Evolutionary conservation across 2,113 vertebrate genomes (phyloP).

Genomic region (Vicugna pacos): DNA sequence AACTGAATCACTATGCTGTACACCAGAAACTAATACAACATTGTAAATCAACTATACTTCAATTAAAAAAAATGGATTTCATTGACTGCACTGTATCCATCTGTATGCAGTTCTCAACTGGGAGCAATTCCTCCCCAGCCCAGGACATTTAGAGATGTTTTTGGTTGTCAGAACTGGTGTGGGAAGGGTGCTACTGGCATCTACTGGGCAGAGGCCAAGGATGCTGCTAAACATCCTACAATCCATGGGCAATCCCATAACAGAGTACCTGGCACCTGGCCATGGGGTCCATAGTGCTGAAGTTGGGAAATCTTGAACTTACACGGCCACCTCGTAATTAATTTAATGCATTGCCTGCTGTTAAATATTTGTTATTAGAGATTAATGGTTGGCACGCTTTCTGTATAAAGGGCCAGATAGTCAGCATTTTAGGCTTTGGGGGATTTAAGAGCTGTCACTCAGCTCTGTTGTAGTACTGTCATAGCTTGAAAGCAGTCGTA

Average conservation of each 20-base stretch:
- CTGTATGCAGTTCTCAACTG: background rate
- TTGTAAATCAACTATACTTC: too few species aligned
- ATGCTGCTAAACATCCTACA: background rate
- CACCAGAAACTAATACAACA: too few species aligned
- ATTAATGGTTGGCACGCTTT: background rate
- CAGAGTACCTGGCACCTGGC: background rate
- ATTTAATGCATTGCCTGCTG: background rate
- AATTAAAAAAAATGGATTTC: background rate
- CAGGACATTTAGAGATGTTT: background rate
- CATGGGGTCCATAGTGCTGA: background rate
- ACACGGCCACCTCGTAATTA: background rate
- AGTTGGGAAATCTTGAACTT: background rate
- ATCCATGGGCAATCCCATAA: background rate
- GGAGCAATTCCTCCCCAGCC: background rate
- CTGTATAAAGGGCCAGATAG: background rate
- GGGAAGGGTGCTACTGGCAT: background rate
- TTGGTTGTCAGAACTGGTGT: background rate
- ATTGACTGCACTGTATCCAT: background rate
- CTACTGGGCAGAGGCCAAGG: background rate
- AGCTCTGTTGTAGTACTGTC: background rate
- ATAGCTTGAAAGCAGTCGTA: background rate
- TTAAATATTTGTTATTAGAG: conserved; percentile 6
- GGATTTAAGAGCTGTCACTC: background rate
- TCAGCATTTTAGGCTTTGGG: background rate
- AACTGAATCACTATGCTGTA: too few species aligned